Evolutionary conservation across 2,888 invertebrate genomes (phyloP).

Genomic region (Hymenopus coronatus): DNA sequence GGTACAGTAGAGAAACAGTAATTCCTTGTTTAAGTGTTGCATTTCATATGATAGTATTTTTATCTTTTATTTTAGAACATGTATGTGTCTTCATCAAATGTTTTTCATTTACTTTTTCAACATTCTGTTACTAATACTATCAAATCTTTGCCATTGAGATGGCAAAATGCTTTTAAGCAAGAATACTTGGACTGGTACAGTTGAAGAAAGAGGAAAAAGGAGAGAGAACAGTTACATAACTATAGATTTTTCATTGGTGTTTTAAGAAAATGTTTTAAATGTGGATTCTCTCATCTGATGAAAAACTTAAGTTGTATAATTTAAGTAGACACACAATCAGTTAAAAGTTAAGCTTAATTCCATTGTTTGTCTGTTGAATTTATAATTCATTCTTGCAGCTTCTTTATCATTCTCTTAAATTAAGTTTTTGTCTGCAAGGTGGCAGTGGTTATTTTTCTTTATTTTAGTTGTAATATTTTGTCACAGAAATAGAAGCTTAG

Average conservation of each 20-base stretch:
- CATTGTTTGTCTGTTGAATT: not conserved
- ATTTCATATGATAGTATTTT: not conserved
- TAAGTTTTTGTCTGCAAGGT: not conserved
- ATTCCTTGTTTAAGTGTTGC: not conserved
- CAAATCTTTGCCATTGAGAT: not conserved
- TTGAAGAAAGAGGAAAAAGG: not conserved
- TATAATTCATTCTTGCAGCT: not conserved
- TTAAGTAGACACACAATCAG: not conserved
- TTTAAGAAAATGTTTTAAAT: not conserved
- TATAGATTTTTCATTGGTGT: not conserved
- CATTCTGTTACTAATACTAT: no score
- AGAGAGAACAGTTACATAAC: not conserved
- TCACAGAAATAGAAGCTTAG: not conserved
- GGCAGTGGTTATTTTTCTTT: not conserved
- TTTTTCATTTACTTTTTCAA: not conserved
- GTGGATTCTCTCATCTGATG: not conserved
- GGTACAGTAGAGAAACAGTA: not conserved
- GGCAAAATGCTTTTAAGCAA: not conserved
- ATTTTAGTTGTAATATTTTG: not conserved
- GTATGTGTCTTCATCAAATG: not conserved
- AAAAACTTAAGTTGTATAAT: not conserved
- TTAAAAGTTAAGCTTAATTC: not conserved
- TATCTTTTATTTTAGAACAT: not conserved
- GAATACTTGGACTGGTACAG: not conserved
- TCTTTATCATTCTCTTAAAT: not conserved